A percentile compares a stretch with the other conserved stretches of the same genome.
phyloP scores from a whole-genome alignment of 1,140 invertebrate genomes.

The Dendroctonus valens region DNA sequence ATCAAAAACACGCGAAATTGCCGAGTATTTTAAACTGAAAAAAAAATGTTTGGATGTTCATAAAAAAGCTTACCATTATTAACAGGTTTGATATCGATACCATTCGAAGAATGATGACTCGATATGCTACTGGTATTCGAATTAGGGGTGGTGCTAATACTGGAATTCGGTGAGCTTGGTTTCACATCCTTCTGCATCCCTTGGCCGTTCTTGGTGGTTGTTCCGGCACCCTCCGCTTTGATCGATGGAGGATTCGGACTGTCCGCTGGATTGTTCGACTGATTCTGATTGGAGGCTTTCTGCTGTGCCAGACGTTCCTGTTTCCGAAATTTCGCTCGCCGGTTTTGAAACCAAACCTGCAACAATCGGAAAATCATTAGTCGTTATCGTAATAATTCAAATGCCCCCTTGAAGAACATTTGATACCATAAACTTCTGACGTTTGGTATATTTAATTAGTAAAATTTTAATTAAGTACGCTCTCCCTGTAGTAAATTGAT shows the following conservation, averaged over 20 bases:
- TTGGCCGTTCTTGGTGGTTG: constrained; percentile 34
- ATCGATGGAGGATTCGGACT: constrained; percentile 41
- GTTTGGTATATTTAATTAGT: constrained; percentile 32
- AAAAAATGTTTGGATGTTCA: too few relatives aligned
- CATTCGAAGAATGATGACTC: constrained; percentile 50
- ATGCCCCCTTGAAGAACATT: neutral
- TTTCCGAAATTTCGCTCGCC: constrained; percentile 89
- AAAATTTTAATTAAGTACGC: constrained; percentile 34
- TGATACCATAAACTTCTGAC: constrained; percentile 11
- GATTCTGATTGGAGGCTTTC: constrained; percentile 56
- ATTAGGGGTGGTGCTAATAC: constrained; percentile 52
- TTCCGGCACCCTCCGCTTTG: constrained; percentile 45
- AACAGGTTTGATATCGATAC: constrained; percentile 51
- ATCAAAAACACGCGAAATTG: too few relatives aligned
- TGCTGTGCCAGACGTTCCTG: constrained; percentile 84
- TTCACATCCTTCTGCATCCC: constrained; percentile 48
- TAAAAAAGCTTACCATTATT: constrained; percentile 44
- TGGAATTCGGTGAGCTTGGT: constrained; percentile 51
- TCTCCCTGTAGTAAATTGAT: constrained; percentile 28
- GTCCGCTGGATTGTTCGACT: constrained; percentile 31
- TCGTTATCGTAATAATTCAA: neutral
- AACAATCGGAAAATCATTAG: constrained; percentile 42
- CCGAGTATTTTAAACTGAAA: too few relatives aligned
- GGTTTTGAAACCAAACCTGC: constrained; percentile 94
- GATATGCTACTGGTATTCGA: constrained; percentile 50